Evolutionary conservation across 2,888 invertebrate genomes (phyloP), one percentile per base, ranked within the genome.

Genomic region (Pristionchus fissidentatus): DNA sequence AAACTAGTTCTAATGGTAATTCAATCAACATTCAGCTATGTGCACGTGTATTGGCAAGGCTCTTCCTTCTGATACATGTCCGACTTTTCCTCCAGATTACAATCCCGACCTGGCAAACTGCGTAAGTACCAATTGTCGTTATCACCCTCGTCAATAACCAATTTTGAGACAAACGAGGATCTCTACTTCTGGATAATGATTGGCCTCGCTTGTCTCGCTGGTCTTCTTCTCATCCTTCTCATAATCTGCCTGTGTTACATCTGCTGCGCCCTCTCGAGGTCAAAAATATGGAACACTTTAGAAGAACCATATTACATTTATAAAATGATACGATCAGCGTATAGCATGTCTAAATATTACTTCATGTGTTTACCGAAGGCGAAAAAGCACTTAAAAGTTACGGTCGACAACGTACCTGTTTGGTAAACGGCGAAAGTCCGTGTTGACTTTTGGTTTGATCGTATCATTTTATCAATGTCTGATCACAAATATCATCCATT

Each of bases 111-210:
- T 29, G 13, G 15, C 5, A 26, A 35, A 26, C 7, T 29, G 35
- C 10, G 62, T n/a, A n/a, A n/a, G n/a, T n/a, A n/a, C n/a, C n/a
- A n/a, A n/a, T n/a, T n/a, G n/a, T n/a, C n/a, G n/a, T n/a, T n/a
- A n/a, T n/a, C 35, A 19, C 32, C 75, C 8, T 41, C 49, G 0
- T 43, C 75, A 8, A 46, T 22, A 10, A 8, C n/a, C 35, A 19
- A 19, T 35, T 79, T 88, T 84, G 66, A 88, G 88, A 80, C 80
- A 13, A 85, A 87, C 15, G 87, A 88, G 70, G 85, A 86, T 60
- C 84, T 86, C 22, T 88, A 87, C 43, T 86, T 88, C 83, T 87
- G 88, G 87, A 70, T 87, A 19, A 87, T 88, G 88, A 88, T 88
- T 46, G 84, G 84, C 15, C 84, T 88, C 19, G 86, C 85, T 43